Evolutionary conservation across 2,797 vertebrate species (phyloP), one percentile per base, ranked within the genome.

Genomic region (Pangasius larnaudii): DNA sequence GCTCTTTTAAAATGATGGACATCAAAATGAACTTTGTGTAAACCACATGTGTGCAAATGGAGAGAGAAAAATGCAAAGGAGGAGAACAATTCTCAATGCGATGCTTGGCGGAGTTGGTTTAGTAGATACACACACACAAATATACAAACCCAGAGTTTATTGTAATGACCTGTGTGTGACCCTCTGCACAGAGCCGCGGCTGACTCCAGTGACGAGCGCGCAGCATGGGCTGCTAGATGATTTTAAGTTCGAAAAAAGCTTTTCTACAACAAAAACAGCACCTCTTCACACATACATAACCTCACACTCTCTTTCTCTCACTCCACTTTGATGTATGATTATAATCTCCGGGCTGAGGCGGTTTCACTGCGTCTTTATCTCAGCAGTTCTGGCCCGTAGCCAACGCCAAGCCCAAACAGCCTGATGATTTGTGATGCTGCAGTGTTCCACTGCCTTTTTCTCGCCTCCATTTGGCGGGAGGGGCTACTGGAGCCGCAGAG

Each of bases 311-410:
- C 58, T 61, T 49, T 59, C 63, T 59, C 33, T 49, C 8, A 33
- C 79, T 86, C 33, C 86, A 86, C 58, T 78, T 36, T 89, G 89
- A 91, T 89, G 87, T 90, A 89, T 91, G 89, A 91, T 90, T 88
- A 91, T 86, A 89, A 90, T 88, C 86, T 77, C 71, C 33, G 72
- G 75, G 88, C 88, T 81, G 69, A 89, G 89, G 69, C 86, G 18
- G 88, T 91, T 91, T 89, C 89, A 91, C 86, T 88, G 87, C 85
- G 75, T 90, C 88, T 87, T 86, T 91, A 88, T 87, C 88, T 87
- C 80, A 82, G 88, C 75, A 86, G 85, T 88, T 91, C 78, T 90
- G 90, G 89, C 87, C 77, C 33, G 30, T 69, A 69, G 89, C 72
- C 87, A 90, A 67, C 81, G 30, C 88, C 87, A 65, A 89, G 89